Conservation (phyloP, 2,888 invertebrate genomes). For the Baccha elongata region DNA sequence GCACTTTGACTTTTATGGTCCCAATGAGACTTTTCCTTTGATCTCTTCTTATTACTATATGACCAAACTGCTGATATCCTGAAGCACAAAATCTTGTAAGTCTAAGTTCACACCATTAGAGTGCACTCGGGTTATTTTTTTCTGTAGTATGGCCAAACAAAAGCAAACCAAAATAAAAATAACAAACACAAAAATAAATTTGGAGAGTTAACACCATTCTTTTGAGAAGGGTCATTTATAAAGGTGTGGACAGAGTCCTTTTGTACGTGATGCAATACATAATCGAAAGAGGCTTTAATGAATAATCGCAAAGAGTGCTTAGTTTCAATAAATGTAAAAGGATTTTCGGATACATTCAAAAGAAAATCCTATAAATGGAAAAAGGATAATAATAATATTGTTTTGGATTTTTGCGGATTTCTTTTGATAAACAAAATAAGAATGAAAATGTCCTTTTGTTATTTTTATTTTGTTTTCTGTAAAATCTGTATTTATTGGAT, state of each 20-base stretch:
- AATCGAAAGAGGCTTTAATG: conserved; percentile 21
- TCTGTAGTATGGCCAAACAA: conserved; percentile 24
- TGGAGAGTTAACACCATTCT: background rate
- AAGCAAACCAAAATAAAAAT: background rate
- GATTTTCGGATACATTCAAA: background rate
- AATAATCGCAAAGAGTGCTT: conserved; percentile 22
- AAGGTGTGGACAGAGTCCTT: conserved; percentile 32
- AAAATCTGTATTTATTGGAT: background rate
- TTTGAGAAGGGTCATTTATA: conserved; percentile 31
- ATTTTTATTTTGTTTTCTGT: background rate
- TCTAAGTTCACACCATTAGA: conserved; percentile 53
- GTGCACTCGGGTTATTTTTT: conserved; percentile 37
- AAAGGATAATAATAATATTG: background rate
- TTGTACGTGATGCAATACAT: conserved; percentile 45
- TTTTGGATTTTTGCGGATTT: background rate
- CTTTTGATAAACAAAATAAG: background rate
- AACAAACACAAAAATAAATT: conserved; percentile 3
- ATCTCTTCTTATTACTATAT: conserved; percentile 53
- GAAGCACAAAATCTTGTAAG: conserved; percentile 24
- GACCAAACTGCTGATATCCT: background rate
- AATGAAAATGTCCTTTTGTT: background rate
- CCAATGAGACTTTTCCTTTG: conserved; percentile 64
- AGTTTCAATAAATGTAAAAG: conserved; percentile 29
- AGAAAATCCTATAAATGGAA: background rate
- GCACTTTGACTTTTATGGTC: conserved; percentile 70